A percentile compares a stretch with the other conserved stretches of the same genome.
Conservation (phyloP, 1,140 invertebrate species). For the Cyclina sinensis region DNA sequence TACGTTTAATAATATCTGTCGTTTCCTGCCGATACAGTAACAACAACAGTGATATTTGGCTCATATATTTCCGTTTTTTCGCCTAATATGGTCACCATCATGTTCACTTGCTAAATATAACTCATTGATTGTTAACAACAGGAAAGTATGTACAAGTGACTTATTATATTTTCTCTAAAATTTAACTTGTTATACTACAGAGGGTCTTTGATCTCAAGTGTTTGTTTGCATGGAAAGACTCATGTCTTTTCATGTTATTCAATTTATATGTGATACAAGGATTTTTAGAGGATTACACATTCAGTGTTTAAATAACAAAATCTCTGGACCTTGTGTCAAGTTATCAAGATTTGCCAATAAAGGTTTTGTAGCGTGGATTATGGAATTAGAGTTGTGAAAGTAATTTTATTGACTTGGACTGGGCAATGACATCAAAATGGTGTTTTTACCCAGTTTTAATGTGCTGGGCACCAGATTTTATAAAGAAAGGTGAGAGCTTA, state of each 20-base stretch:
- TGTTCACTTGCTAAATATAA: neutral
- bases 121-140: neutral
- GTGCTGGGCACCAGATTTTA: neutral
- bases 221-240: constrained; percentile 6
- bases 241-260: neutral
- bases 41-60: too few relatives aligned
- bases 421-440: constrained; percentile 6
- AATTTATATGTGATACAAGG: constrained; percentile 24
- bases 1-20: too few relatives aligned
- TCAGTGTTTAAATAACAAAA: constrained; percentile 25
- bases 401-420: neutral
- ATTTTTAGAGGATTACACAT: constrained; percentile 26
- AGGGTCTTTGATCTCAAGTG: constrained; percentile 9
- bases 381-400: constrained; percentile 24
- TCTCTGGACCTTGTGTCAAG: neutral
- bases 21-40: too few relatives aligned
- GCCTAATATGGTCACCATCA: neutral
- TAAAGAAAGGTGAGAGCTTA: neutral
- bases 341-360: constrained; percentile 27
- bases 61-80: neutral
- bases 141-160: neutral
- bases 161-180: constrained; percentile 16
- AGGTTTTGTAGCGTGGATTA: constrained; percentile 29
- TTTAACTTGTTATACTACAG: neutral
- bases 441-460: constrained; percentile 26